A percentile compares a stretch with the other conserved stretches of the same genome.
These are phyloP conservation scores for Sebastes umbrosus DNA, from an alignment of 2,797 vertebrate genomes.

Conservation along the genomic window DNA sequence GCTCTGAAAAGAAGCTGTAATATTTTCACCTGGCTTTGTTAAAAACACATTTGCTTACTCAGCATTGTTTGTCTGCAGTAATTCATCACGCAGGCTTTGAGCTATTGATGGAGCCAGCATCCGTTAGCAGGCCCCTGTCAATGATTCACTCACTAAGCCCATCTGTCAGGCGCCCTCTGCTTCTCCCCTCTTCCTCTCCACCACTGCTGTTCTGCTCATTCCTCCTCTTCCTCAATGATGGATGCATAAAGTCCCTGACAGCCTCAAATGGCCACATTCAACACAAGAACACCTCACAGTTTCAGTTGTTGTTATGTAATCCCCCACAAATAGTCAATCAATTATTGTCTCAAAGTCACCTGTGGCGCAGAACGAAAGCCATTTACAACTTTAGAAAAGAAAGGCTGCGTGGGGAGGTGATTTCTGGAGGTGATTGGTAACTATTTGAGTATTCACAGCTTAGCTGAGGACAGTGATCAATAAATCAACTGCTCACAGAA, in stretches of 20 bases:
- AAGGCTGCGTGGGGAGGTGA: slow-evolving; percentile 26
- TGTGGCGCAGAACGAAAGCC: slow-evolving; percentile 23
- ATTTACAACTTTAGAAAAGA: slow-evolving; percentile 41
- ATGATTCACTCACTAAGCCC: slow-evolving; percentile 86
- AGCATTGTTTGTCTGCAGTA: slow-evolving; percentile 87
- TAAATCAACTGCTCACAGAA: slow-evolving; percentile 72
- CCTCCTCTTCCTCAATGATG: slow-evolving; percentile 79
- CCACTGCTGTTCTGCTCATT: slow-evolving; percentile 54
- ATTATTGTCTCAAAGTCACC: slow-evolving; percentile 56
- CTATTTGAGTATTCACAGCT: slow-evolving; percentile 78
- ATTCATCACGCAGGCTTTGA: slow-evolving; percentile 86
- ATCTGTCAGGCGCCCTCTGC: slow-evolving; percentile 79
- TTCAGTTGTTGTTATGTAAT: slow-evolving; percentile 37
- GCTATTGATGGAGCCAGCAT: slow-evolving; percentile 86
- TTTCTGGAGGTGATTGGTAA: slow-evolving; percentile 69
- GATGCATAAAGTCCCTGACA: slow-evolving; percentile 64
- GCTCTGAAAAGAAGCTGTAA: slow-evolving; percentile 55
- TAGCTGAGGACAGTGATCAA: slow-evolving; percentile 65
- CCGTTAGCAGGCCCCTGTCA: slow-evolving; percentile 85
- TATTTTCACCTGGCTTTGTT: slow-evolving; percentile 82
- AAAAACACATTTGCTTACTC: slow-evolving; percentile 85
- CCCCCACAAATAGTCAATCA: slow-evolving; percentile 39
- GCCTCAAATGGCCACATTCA: slow-evolving; percentile 59
- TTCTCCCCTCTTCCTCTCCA: slow-evolving; percentile 68
- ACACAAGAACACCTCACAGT: slow-evolving; percentile 36